A percentile compares a stretch with the other conserved stretches of the same genome.
Conservation (phyloP, 2,888 invertebrate genomes). For the Minunthozetes semirufus region DNA sequence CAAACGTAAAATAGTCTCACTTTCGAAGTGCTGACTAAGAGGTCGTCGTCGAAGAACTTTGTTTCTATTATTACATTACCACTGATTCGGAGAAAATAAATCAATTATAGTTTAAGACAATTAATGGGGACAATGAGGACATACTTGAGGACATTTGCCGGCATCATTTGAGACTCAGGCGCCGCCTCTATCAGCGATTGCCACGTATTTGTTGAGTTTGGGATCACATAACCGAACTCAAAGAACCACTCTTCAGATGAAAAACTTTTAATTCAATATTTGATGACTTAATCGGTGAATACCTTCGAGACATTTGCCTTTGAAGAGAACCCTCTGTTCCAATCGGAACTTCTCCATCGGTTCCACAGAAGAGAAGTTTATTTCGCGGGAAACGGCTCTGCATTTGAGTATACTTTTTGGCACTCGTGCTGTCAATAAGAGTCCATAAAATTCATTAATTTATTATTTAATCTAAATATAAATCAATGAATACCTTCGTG, state of each 20-base stretch:
- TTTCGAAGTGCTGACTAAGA: constrained; percentile 86
- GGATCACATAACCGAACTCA: constrained; percentile 98
- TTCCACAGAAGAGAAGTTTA: constrained; percentile 61
- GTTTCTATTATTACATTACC: constrained; percentile 96
- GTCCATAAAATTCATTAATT: constrained; percentile 40
- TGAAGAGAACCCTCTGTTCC: constrained; percentile 64
- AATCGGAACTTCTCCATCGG: constrained; percentile 91
- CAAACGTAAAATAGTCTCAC: constrained; percentile 91
- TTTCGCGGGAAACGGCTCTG: constrained; percentile 57
- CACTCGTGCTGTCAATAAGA: constrained; percentile 64
- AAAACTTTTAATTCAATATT: background rate
- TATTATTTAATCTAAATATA: background rate
- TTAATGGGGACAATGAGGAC: background rate
- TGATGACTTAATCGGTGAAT: background rate
- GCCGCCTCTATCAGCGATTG: constrained; percentile 97
- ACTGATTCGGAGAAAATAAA: constrained; percentile 55
- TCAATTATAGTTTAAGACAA: background rate
- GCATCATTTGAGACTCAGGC: constrained; percentile 99
- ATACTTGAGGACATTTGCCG: constrained; percentile 92
- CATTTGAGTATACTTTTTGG: constrained; percentile 94
- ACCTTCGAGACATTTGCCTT: constrained; percentile 80
- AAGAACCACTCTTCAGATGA: constrained; percentile 80
- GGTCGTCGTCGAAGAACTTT: constrained; percentile 88
- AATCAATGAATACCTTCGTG: constrained; percentile 59
- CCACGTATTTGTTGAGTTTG: constrained; percentile 98